Evolutionary conservation across 2,888 invertebrate species (phyloP).

Genomic region (Drosophila flavopinicola): DNA sequence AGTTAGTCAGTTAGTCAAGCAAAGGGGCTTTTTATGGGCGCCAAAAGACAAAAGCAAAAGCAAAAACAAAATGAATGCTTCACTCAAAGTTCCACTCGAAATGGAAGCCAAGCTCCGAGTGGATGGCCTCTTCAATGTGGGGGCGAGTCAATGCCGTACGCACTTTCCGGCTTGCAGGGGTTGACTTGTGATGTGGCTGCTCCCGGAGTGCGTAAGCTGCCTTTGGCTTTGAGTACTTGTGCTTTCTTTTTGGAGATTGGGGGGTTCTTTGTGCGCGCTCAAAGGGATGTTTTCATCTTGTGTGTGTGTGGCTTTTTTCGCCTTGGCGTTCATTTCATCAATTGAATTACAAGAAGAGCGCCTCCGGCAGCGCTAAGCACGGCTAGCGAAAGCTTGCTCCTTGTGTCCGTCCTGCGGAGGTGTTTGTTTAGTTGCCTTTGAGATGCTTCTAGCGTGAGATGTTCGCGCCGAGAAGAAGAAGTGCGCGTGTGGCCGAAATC

Average conservation of each 20-base stretch:
- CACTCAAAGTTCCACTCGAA: conserved; percentile 67
- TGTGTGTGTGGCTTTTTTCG: conserved; percentile 36
- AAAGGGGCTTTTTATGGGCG: conserved; percentile 54
- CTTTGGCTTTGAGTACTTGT: conserved; percentile 13
- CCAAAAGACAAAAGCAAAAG: conserved; percentile 18
- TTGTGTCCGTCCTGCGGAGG: conserved; percentile 14
- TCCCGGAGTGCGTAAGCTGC: conserved; percentile 11
- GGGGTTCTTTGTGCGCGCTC: conserved; percentile 38
- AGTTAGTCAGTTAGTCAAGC: conserved; percentile 3
- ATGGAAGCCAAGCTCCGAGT: conserved; percentile 1
- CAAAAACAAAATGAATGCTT: conserved; percentile 22
- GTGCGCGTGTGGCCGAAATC: conserved; percentile 70
- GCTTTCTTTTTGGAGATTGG: too few relatives aligned
- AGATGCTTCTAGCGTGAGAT: conserved; percentile 82
- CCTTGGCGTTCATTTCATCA: conserved; percentile 63
- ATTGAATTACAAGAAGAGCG: conserved; percentile 61
- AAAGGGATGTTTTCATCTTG: conserved; percentile 62
- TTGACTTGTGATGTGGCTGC: conserved; percentile 56
- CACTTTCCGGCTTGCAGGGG: conserved; percentile 57
- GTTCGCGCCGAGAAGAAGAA: conserved; percentile 75
- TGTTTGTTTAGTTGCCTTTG: conserved; percentile 79
- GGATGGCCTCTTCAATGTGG: conserved; percentile 16
- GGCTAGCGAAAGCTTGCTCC: conserved; percentile 69
- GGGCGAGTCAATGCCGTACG: conserved; percentile 36
- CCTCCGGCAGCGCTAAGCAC: conserved; percentile 29